Conservation (phyloP, 2,113 vertebrate genomes). For the Solea senegalensis region DNA sequence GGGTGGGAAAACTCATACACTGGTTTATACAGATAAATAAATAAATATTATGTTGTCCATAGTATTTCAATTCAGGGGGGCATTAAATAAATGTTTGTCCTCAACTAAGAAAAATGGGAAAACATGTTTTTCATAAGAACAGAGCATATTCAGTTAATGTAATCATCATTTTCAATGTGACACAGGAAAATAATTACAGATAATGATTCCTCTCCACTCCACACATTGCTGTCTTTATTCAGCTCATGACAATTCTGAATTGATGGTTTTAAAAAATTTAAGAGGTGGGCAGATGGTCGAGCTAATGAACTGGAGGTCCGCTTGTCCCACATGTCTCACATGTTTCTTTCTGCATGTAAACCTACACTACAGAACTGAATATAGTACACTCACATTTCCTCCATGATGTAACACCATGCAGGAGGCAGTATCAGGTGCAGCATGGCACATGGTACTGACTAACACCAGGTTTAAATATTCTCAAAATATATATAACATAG, state of each 20-base stretch:
- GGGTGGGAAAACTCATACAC: too few species aligned
- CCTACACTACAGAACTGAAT: neutral
- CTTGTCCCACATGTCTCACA: slow-evolving; percentile 31
- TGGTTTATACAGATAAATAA: too few species aligned
- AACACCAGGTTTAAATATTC: neutral
- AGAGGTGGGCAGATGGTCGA: slow-evolving; percentile 32
- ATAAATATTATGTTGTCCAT: too few species aligned
- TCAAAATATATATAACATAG: too few species aligned
- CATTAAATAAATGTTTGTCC: too few species aligned
- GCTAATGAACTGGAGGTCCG: slow-evolving; percentile 22
- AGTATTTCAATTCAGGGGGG: too few species aligned
- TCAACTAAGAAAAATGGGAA: too few species aligned
- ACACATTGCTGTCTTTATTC: slow-evolving; percentile 28
- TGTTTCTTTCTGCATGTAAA: slow-evolving; percentile 24
- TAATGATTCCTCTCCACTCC: slow-evolving; percentile 9
- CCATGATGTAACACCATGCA: neutral
- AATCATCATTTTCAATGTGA: neutral
- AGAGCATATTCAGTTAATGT: too few species aligned
- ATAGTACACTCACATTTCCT: slow-evolving; percentile 19
- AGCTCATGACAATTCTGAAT: slow-evolving; percentile 31
- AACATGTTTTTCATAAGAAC: too few species aligned
- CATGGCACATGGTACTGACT: neutral
- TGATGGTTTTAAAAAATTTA: slow-evolving; percentile 60
- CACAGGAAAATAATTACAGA: neutral
- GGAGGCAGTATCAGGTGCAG: neutral